These are phyloP conservation scores for Stichopus horrens DNA, from an alignment of 53 echinoderm and acorn worm genomes.

Conservation along the genomic window DNA sequence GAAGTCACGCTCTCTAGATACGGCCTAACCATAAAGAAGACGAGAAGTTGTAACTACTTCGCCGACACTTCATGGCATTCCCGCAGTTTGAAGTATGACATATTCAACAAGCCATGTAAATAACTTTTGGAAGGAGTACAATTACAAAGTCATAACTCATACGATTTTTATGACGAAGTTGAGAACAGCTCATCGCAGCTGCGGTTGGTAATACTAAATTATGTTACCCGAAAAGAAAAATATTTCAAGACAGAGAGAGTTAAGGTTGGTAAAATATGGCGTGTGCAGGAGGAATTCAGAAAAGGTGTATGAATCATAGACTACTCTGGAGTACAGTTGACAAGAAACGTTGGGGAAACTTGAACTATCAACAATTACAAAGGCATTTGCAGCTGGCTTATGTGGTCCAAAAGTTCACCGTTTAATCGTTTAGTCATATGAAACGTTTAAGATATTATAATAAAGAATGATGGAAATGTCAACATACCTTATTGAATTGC, in stretches of 20 bases:
- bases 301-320: background rate
- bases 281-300: background rate
- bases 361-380: background rate
- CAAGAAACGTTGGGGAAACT: background rate
- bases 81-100: slow-evolving; percentile 19
- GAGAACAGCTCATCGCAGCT: slow-evolving; percentile 30
- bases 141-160: slow-evolving; percentile 21
- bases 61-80: background rate
- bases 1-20: background rate
- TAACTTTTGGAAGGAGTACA: slow-evolving; percentile 7
- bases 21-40: background rate
- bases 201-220: slow-evolving; percentile 14
- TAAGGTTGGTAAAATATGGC: background rate
- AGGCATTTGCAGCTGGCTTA: background rate
- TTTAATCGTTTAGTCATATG: too few species aligned
- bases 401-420: too few species aligned
- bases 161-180: slow-evolving; percentile 13
- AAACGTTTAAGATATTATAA: too few species aligned
- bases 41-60: background rate
- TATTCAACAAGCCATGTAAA: slow-evolving; percentile 35
- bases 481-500: too few species aligned
- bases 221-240: background rate
- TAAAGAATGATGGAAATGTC: too few species aligned
- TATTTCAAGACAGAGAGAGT: slow-evolving; percentile 6
- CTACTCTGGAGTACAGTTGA: background rate